Evolutionary conservation across 2,113 vertebrate genomes (phyloP).

Genomic region (Rhynchomys soricoides): DNA sequence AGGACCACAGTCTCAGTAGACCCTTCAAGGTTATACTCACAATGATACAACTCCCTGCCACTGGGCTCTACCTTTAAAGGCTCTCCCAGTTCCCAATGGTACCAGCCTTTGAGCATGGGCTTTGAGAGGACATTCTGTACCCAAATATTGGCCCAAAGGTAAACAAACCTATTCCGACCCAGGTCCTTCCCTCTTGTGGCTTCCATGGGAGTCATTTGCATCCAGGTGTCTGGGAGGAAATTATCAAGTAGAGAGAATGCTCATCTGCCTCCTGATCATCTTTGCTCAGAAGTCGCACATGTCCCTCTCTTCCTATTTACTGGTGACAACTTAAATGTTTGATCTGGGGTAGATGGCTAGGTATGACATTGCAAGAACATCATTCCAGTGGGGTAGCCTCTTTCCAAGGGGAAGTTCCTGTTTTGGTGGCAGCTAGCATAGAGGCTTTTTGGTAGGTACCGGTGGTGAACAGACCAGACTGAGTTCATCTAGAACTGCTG

Average conservation of each 20-base stretch:
- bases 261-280: background rate
- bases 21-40: background rate
- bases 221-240: background rate
- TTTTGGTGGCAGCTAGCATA: background rate
- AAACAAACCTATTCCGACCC: background rate
- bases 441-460: background rate
- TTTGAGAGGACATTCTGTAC: background rate
- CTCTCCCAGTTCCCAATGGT: background rate
- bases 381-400: background rate
- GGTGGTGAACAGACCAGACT: background rate
- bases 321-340: background rate
- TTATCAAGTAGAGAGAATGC: background rate
- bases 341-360: background rate
- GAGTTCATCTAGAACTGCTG: accelerated
- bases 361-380: background rate
- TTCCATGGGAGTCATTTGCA: background rate
- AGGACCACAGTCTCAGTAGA: background rate
- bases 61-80: background rate
- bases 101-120: background rate
- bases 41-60: background rate
- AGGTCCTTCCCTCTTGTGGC: background rate
- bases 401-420: background rate
- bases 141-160: background rate
- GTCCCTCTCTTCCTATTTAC: background rate
- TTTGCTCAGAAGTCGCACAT: background rate